Evolutionary conservation across 2,797 vertebrate genomes (phyloP).

Genomic region (Myotis myotis): DNA sequence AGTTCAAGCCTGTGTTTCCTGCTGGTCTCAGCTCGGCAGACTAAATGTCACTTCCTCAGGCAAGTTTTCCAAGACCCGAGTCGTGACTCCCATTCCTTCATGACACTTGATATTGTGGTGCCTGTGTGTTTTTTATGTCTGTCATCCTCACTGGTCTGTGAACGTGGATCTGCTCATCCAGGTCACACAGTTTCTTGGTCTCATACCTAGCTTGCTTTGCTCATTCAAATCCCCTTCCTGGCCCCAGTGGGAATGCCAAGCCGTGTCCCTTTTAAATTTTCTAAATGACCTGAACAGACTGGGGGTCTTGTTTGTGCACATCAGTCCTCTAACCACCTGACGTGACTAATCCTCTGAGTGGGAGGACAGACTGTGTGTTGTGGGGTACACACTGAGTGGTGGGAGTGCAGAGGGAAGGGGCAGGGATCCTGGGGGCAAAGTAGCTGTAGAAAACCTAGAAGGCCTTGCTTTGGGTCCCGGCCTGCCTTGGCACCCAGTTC

Average conservation of each 20-base stretch:
- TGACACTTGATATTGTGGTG: not conserved
- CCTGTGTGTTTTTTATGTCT: not conserved
- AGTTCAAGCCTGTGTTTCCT: not conserved
- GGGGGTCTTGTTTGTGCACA: not conserved
- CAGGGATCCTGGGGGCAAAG: rapidly evolving
- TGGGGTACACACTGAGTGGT: rapidly evolving
- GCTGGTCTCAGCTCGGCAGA: not conserved
- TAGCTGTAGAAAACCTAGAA: not conserved
- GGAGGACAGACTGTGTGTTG: not conserved
- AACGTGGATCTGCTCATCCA: not conserved
- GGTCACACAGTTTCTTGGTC: not conserved
- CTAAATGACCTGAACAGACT: not conserved
- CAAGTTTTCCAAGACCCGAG: not conserved
- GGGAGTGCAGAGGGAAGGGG: not conserved
- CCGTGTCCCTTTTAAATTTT: not conserved
- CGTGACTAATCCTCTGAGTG: not conserved
- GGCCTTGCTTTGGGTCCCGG: not conserved
- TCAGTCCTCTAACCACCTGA: not conserved
- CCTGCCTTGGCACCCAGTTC: not conserved
- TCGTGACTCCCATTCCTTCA: not conserved
- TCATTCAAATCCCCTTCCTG: not conserved
- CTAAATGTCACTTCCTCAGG: not conserved
- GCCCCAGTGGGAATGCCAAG: not conserved
- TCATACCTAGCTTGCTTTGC: not conserved
- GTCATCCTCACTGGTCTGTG: not conserved